Evolutionary conservation across 2,888 invertebrate genomes (phyloP).

Genomic region (Piscicola geometra): DNA sequence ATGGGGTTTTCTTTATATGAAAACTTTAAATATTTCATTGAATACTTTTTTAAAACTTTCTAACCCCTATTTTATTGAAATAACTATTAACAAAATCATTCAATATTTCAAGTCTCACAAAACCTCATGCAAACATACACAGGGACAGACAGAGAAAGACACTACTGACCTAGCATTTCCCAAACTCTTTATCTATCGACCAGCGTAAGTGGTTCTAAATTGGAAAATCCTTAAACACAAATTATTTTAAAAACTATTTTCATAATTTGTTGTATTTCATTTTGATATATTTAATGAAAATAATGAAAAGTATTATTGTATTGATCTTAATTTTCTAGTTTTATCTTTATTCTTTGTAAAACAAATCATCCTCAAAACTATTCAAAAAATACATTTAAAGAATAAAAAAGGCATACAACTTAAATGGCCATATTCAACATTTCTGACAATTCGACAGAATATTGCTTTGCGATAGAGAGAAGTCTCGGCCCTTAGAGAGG

Average conservation of each 20-base stretch:
- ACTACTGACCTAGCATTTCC: conserved; percentile 52
- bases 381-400: too few species aligned
- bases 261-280: too few species aligned
- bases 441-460: conserved; percentile 46
- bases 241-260: too few species aligned
- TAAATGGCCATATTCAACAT: too few species aligned
- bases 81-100: background rate
- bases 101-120: too few species aligned
- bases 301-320: too few species aligned
- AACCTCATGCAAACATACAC: conserved; percentile 23
- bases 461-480: conserved; percentile 51
- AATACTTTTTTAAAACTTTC: background rate
- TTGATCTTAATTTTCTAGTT: too few species aligned
- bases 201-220: conserved; percentile 55
- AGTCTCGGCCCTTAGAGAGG: conserved; percentile 49
- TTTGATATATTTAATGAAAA: too few species aligned
- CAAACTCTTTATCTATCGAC: conserved; percentile 52
- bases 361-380: background rate
- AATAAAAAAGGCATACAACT: too few species aligned
- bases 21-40: background rate
- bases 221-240: too few species aligned
- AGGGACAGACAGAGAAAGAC: conserved; percentile 56
- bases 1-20: background rate
- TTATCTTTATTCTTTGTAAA: too few species aligned
- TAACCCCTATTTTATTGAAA: background rate